Percentiles rank a stretch among this genome's conserved stretches.
phyloP scores from a whole-genome alignment of 2,113 vertebrate species.

The Indri indri region DNA sequence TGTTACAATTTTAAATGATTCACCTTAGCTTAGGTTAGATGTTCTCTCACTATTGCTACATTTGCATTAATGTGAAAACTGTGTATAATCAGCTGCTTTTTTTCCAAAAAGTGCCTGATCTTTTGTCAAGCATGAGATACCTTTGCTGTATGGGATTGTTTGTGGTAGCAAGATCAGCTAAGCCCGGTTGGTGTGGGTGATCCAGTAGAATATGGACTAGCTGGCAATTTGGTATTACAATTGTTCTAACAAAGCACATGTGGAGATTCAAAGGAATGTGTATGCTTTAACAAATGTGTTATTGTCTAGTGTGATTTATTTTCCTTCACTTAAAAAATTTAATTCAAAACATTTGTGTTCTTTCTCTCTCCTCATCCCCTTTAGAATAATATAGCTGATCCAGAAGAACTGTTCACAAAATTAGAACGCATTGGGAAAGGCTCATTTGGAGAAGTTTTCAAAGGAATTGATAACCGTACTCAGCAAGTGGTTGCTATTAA shows the following conservation, averaged over 20 bases:
- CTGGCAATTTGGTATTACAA: background rate
- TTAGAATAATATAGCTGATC: constrained; percentile 93
- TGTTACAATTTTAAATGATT: constrained; percentile 10
- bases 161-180: background rate
- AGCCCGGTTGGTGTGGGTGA: background rate
- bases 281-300: background rate
- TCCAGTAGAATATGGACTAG: background rate
- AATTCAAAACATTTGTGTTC: background rate
- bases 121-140: background rate
- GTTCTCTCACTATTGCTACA: background rate
- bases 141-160: background rate
- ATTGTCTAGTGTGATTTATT: constrained; percentile 26
- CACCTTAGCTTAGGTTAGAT: background rate
- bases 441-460: constrained; percentile 96
- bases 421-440: constrained; percentile 95
- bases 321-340: constrained; percentile 35
- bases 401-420: constrained; percentile 95
- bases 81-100: background rate
- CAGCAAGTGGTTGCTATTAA: constrained; percentile 96
- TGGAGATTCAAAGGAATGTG: background rate
- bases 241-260: constrained; percentile 33
- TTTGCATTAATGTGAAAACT: background rate
- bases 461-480: constrained; percentile 94
- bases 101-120: background rate
- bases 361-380: background rate